These are phyloP conservation scores for Micropoecilia bifurca DNA, from an alignment of 2,797 vertebrate genomes.

Conservation along the genomic window DNA sequence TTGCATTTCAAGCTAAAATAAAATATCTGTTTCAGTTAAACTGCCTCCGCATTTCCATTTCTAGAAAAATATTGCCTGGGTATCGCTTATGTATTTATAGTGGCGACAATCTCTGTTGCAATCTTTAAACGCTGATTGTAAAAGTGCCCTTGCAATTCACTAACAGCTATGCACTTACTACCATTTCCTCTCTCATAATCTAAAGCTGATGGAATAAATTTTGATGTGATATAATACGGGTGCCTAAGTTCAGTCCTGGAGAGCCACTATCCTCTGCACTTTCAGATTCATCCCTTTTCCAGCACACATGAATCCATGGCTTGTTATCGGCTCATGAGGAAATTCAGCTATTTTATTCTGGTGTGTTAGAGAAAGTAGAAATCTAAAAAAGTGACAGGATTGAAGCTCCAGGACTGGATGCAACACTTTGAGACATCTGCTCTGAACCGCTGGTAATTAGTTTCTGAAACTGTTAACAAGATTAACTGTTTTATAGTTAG, in stretches of 20 bases:
- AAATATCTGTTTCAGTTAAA: neutral
- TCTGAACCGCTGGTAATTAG: neutral
- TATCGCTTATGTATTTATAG: neutral
- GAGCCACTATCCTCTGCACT: neutral
- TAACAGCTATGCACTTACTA: neutral
- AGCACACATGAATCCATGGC: neutral
- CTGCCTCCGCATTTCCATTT: neutral
- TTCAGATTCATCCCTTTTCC: neutral
- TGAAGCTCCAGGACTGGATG: neutral
- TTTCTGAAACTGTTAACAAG: neutral
- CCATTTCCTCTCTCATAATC: neutral
- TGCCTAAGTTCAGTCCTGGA: neutral
- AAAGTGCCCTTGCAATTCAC: neutral
- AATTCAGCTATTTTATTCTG: neutral
- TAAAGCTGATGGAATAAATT: slow-evolving; percentile 6
- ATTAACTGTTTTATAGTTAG: neutral
- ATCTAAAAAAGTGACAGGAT: neutral
- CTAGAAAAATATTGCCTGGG: neutral
- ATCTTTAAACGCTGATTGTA: slow-evolving; percentile 4
- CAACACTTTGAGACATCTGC: neutral
- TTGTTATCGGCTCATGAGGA: neutral
- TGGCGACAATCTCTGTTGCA: neutral
- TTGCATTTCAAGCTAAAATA: neutral
- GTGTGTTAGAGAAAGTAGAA: neutral
- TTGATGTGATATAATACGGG: neutral